Evolutionary conservation across 2,113 vertebrate genomes (phyloP).

Genomic region (Steatornis caripensis): DNA sequence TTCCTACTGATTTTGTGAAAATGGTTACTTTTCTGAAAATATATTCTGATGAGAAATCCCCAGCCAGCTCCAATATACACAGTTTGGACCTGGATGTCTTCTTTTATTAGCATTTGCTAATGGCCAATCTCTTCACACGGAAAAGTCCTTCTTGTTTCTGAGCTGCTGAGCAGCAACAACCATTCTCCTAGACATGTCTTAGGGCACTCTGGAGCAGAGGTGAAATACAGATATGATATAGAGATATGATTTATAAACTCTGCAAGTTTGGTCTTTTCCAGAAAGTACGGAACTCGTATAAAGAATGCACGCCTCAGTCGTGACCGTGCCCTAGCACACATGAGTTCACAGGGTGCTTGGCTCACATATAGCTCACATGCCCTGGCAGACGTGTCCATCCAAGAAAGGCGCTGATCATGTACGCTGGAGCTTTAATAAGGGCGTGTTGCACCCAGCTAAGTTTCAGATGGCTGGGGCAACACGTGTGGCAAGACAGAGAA

Average conservation of each 20-base stretch:
- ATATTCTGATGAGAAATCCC: not conserved
- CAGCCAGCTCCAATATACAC: not conserved
- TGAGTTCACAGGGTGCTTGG: not conserved
- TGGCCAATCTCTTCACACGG: not conserved
- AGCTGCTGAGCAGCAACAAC: not conserved
- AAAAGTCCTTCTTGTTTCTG: not conserved
- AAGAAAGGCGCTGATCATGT: not conserved
- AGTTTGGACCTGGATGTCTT: not conserved
- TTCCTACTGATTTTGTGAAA: not conserved
- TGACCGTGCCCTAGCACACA: not conserved
- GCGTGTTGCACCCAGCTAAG: fast-evolving
- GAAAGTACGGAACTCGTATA: not conserved
- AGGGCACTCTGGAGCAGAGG: not conserved
- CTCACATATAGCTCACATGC: not conserved
- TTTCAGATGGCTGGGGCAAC: not conserved
- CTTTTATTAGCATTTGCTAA: not conserved
- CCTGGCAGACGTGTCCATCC: not conserved
- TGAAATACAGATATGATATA: not conserved
- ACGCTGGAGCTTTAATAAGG: not conserved
- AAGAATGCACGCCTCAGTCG: not conserved
- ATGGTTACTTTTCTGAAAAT: not conserved
- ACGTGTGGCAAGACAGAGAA: fast-evolving
- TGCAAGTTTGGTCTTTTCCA: not conserved
- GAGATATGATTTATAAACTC: too few species aligned
- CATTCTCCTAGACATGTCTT: not conserved